Conservation (phyloP, 1,140 invertebrate genomes). For the Plectus sambesii region DNA sequence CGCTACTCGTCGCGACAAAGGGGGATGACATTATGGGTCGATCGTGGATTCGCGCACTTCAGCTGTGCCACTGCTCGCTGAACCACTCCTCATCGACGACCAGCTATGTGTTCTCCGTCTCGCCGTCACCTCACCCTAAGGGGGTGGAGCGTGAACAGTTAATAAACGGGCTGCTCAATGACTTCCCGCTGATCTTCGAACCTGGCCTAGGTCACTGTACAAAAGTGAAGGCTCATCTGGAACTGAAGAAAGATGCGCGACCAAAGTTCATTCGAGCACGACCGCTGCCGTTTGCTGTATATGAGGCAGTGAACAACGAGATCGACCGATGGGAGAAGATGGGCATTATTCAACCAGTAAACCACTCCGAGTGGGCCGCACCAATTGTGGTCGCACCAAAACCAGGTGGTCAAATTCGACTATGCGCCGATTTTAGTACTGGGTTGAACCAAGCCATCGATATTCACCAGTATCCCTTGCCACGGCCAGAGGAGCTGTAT, state of each 20-base stretch:
- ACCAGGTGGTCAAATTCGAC: constrained; percentile 39
- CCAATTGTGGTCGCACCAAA: constrained; percentile 48
- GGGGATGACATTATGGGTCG: too few species aligned
- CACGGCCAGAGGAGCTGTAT: constrained; percentile 37
- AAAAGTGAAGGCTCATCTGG: constrained; percentile 12
- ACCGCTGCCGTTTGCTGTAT: constrained; percentile 9
- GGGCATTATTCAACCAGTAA: constrained; percentile 43
- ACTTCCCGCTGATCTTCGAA: too few species aligned
- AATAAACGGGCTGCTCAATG: too few species aligned
- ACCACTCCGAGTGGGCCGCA: constrained; percentile 46
- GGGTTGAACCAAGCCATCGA: constrained; percentile 34
- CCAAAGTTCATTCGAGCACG: constrained; percentile 16
- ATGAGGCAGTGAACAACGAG: constrained; percentile 1
- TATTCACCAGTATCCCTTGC: constrained; percentile 29
- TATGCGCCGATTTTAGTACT: constrained; percentile 46
- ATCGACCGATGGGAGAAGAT: constrained; percentile 24
- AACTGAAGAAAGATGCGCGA: constrained; percentile 2
- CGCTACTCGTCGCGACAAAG: too few species aligned
- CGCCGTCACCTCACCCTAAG: too few species aligned
- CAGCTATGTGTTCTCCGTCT: too few species aligned
- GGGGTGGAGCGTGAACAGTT: too few species aligned
- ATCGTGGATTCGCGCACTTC: too few species aligned
- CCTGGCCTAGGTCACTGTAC: constrained; percentile 10
- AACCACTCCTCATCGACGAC: too few species aligned
- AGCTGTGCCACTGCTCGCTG: too few species aligned